Percentiles rank a stretch among this genome's conserved stretches.
These are phyloP conservation scores for Boloria euphrosyne DNA, from an alignment of 2,888 invertebrate genomes.

Conservation along the genomic window DNA sequence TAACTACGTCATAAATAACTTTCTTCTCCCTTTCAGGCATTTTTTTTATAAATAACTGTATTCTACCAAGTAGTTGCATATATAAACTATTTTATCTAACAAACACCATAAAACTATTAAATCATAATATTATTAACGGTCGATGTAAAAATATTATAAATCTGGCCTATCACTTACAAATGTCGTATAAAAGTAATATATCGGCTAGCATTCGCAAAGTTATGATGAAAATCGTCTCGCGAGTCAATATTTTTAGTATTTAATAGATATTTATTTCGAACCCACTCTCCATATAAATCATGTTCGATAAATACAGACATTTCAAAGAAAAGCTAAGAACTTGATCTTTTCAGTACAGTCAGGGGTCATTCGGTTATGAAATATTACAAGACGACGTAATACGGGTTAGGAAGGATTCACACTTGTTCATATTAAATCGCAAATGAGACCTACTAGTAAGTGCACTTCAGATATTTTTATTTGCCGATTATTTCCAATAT, in stretches of 20 bases:
- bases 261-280: slow-evolving; percentile 21
- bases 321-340: slow-evolving; percentile 33
- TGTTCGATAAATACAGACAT: slow-evolving; percentile 31
- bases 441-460: no score
- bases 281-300: slow-evolving; percentile 31
- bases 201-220: background rate
- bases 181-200: slow-evolving; percentile 12
- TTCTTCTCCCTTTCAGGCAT: no score
- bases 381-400: slow-evolving; percentile 37
- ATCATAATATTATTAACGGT: no score
- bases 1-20: no score
- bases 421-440: slow-evolving; percentile 15
- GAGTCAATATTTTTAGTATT: slow-evolving; percentile 20
- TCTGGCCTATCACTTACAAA: slow-evolving; percentile 5
- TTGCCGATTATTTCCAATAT: no score
- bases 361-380: slow-evolving; percentile 39
- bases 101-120: no score
- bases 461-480: no score
- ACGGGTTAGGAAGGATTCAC: slow-evolving; percentile 13
- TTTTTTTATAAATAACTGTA: no score
- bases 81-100: no score
- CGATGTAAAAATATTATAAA: slow-evolving; percentile 2
- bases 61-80: no score
- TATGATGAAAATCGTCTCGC: slow-evolving; percentile 6
- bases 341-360: slow-evolving; percentile 41